Evolutionary conservation across 2,888 invertebrate species (phyloP).

Genomic region (Pammene fasciana): DNA sequence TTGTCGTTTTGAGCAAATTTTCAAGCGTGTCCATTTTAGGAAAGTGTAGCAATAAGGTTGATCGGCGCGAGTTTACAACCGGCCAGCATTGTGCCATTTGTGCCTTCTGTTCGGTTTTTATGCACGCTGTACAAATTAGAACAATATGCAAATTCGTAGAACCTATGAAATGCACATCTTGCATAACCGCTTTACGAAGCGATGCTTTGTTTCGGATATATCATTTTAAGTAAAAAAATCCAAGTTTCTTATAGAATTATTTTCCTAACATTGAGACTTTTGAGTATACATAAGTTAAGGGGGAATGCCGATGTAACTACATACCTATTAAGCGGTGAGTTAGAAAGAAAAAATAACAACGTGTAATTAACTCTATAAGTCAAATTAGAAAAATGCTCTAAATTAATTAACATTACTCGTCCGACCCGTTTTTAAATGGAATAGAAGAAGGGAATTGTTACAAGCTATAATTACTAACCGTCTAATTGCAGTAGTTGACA

Average conservation of each 20-base stretch:
- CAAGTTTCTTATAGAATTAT: neutral
- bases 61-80: constrained; percentile 49
- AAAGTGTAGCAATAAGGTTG: constrained; percentile 56
- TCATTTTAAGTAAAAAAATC: neutral
- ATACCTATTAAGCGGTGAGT: constrained; percentile 24
- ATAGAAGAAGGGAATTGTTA: constrained; percentile 65
- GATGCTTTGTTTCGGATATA: constrained; percentile 47
- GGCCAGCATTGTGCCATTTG: constrained; percentile 53
- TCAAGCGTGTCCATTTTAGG: constrained; percentile 56
- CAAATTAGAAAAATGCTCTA: constrained; percentile 58
- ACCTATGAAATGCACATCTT: constrained; percentile 57
- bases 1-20: constrained; percentile 55
- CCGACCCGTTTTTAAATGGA: constrained; percentile 52
- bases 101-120: constrained; percentile 57
- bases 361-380: constrained; percentile 58
- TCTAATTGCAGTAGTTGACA: constrained; percentile 74
- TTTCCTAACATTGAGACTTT: constrained; percentile 4
- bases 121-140: constrained; percentile 62
- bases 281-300: constrained; percentile 11
- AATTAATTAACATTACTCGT: constrained; percentile 68
- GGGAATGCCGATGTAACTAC: no score
- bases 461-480: constrained; percentile 71
- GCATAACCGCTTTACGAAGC: constrained; percentile 61
- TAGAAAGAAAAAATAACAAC: constrained; percentile 44
- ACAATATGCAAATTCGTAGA: constrained; percentile 76